Base-by-base conservation (phyloP, 1,140 invertebrate species). In the Orius laevigatus region DNA sequence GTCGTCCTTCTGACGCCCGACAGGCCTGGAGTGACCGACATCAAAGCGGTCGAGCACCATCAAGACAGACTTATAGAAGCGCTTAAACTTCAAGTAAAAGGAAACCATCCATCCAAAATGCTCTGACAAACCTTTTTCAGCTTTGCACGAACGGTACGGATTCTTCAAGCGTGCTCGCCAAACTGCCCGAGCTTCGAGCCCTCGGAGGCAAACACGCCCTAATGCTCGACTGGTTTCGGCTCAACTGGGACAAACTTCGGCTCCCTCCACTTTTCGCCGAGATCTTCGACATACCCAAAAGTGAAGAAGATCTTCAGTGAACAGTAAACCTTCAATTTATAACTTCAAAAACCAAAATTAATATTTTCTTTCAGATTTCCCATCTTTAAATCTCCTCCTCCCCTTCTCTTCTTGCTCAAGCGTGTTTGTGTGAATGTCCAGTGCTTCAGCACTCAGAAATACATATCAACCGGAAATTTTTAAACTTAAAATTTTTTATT, bases 261-360 rank as follows among this genome's bases (percentile, higher is more conserved):
- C 71, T 94, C 57, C 91, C 91, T 31, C 88, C 90, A 1, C 74
- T 97, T 33, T 96, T 93, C 64, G 87, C 91, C 18, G 92, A 97
- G 68, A 94, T 95, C 57, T 96, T 94, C 65, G 92, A 97, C 73
- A 94, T 97, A 70, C 89, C 90, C 41, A 92, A 88, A 67, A 78
- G 76, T 60, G 83, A 85, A 59, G 82, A 86, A 58, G 78, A 81
- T 63, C 63, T 76, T 49, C 72, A 76, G 62, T 75, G 67, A 73
- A 63, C 50, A 43, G 11, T 15, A 43, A 20, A 18, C 11, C 14
- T 10, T 41, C 6, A 15, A 41, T 41, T 18, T 43, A 43, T 5
- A 43, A 43, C 5, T 20, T 42, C 10, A 34, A 49, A 47, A n/a
- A 31, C 5, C 5, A 16, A 19, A n/a, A 16, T 43, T 12, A 6